Percentiles rank a stretch among this genome's conserved stretches.
These are phyloP conservation scores for Xerus rutilus DNA, from an alignment of 2,797 vertebrate genomes.

Conservation along the genomic window DNA sequence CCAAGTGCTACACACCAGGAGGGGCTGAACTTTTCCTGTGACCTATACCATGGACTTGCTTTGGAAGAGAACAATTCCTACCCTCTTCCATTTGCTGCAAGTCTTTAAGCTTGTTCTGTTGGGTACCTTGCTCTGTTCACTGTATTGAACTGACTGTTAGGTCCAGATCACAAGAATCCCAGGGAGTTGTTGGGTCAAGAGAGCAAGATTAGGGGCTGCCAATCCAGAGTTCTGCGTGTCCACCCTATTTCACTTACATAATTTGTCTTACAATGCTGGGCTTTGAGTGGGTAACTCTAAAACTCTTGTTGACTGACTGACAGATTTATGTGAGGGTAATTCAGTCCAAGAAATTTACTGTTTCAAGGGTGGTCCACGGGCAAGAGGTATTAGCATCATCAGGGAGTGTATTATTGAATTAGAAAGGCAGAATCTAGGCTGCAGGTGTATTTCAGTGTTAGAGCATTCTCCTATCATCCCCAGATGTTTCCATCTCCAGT, in stretches of 20 bases:
- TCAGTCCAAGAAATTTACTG: conserved; percentile 12
- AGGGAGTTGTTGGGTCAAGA: not conserved
- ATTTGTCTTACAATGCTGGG: not conserved
- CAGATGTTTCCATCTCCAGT: not conserved
- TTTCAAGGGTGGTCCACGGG: not conserved
- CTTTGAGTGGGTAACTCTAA: not conserved
- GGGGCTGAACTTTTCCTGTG: conserved; percentile 21
- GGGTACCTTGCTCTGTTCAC: not conserved
- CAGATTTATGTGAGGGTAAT: not conserved
- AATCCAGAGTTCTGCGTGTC: not conserved
- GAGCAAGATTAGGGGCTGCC: not conserved
- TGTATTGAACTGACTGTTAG: not conserved
- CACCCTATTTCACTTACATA: not conserved
- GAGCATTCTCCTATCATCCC: not conserved
- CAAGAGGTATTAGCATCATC: not conserved
- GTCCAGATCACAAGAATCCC: not conserved
- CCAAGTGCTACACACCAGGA: not conserved
- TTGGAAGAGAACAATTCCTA: conserved; percentile 19
- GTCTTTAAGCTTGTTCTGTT: not conserved
- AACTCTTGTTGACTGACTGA: not conserved
- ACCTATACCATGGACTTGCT: not conserved
- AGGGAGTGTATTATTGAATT: not conserved
- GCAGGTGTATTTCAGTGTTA: not conserved
- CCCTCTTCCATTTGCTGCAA: not conserved
- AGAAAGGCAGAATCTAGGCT: not conserved